Conservation (phyloP, 2,797 vertebrate species). For the Myripristis murdjan region DNA sequence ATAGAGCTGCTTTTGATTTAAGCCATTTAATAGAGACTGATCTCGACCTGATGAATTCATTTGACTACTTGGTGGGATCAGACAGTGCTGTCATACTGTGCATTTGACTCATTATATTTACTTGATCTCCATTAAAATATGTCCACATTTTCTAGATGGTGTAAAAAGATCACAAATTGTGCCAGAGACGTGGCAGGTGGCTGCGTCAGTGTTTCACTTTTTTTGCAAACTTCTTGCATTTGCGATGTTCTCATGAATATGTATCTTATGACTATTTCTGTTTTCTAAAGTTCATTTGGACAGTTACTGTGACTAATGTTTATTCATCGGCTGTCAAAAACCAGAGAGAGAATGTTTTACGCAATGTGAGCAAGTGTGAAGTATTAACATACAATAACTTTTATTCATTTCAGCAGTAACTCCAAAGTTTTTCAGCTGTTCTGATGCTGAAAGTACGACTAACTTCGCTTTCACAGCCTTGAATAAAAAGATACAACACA, state of each 20-base stretch:
- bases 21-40: background rate
- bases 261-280: constrained; percentile 57
- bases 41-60: background rate
- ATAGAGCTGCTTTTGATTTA: background rate
- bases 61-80: no score
- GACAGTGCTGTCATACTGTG: no score
- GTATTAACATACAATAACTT: constrained; percentile 23
- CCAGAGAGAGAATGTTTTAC: constrained; percentile 21
- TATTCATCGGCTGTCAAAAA: constrained; percentile 41
- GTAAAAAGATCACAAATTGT: constrained; percentile 37
- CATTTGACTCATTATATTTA: no score
- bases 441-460: background rate
- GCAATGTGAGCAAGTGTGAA: constrained; percentile 13
- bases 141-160: background rate
- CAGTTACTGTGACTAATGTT: constrained; percentile 60
- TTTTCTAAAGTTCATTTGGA: constrained; percentile 47
- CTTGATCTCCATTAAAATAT: no score
- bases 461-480: background rate
- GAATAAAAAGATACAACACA: background rate
- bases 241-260: constrained; percentile 73
- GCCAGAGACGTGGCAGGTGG: constrained; percentile 8
- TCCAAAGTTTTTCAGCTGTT: background rate
- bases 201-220: constrained; percentile 41
- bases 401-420: constrained; percentile 16
- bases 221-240: constrained; percentile 56